Conservation (phyloP, 2,113 vertebrate genomes). For the Sebastes fasciatus region DNA sequence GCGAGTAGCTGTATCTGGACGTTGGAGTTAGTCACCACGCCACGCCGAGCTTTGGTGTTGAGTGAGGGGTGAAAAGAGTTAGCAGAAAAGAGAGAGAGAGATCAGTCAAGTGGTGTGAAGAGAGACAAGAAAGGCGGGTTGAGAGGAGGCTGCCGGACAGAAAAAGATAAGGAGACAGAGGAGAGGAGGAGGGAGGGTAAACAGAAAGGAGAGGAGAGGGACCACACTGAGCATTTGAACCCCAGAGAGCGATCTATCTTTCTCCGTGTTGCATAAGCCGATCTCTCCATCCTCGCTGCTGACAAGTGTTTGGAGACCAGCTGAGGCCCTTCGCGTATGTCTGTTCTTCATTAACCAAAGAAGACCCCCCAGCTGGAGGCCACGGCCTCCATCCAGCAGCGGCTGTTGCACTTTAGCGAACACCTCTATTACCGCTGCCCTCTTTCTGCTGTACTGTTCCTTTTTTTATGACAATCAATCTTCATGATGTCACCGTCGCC, state of each 20-base stretch:
- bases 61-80: conserved; percentile 50
- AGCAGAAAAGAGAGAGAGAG: conserved; percentile 33
- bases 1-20: conserved; percentile 49
- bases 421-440: conserved; percentile 39
- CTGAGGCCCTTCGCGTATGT: conserved; percentile 32
- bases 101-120: conserved; percentile 51
- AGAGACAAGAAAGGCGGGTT: conserved; percentile 40
- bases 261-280: conserved; percentile 59
- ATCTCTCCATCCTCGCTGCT: conserved; percentile 28
- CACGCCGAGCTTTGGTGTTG: conserved; percentile 44
- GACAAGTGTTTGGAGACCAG: conserved; percentile 41
- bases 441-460: conserved; percentile 47
- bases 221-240: conserved; percentile 40
- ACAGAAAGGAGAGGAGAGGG: conserved; percentile 45
- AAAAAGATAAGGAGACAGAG: conserved; percentile 52
- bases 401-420: conserved; percentile 38
- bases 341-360: conserved; percentile 45
- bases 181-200: conserved; percentile 38
- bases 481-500: conserved; percentile 76
- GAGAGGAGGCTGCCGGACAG: conserved; percentile 51
- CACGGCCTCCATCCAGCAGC: neutral
- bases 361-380: conserved; percentile 39
- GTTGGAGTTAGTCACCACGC: conserved; percentile 49
- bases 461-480: conserved; percentile 76
- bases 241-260: conserved; percentile 44